These are phyloP conservation scores for Syndactyla subalaris DNA, from an alignment of 2,797 vertebrate genomes.

Conservation along the genomic window DNA sequence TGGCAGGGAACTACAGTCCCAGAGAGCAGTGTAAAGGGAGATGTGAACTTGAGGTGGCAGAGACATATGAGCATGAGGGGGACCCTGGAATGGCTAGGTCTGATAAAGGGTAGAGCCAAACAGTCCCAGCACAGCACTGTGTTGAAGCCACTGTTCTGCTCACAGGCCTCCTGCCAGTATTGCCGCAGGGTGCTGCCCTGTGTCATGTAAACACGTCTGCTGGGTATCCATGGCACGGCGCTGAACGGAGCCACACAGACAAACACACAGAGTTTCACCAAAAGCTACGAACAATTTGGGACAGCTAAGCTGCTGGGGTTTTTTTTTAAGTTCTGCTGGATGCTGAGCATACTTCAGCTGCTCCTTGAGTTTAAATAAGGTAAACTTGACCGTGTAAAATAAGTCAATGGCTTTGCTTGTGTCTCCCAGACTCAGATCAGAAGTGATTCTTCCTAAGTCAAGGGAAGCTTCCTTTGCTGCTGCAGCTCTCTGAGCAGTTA, in stretches of 20 bases:
- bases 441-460: background rate
- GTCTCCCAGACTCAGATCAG: background rate
- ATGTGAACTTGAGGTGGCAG: background rate
- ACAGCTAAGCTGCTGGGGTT: background rate
- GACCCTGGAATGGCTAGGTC: background rate
- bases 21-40: background rate
- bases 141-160: background rate
- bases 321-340: background rate
- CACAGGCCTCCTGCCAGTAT: background rate
- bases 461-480: background rate
- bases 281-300: background rate
- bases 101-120: background rate
- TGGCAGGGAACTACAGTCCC: background rate
- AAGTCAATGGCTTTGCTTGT: background rate
- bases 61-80: accelerated
- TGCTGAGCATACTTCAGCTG: background rate
- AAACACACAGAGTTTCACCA: background rate
- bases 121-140: accelerated
- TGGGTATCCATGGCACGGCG: background rate
- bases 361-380: conserved; percentile 20
- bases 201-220: background rate
- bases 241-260: background rate
- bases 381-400: background rate
- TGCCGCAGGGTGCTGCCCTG: background rate
- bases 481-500: conserved; percentile 29